These are phyloP conservation scores for Glareola pratincola DNA, from an alignment of 2,113 vertebrate genomes.

Conservation along the genomic window DNA sequence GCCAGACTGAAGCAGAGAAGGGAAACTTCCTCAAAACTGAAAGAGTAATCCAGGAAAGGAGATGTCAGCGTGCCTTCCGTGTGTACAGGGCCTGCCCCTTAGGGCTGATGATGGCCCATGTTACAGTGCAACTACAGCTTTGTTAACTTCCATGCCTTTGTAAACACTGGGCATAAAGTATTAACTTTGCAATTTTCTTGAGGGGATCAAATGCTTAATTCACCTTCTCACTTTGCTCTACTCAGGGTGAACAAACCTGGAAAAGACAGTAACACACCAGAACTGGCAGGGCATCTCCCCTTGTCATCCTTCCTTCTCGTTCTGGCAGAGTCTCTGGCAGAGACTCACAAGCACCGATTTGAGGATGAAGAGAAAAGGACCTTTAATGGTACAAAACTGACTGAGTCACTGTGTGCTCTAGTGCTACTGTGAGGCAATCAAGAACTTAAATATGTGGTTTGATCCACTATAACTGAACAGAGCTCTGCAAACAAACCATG, in stretches of 20 bases:
- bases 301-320: background rate
- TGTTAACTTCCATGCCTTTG: background rate
- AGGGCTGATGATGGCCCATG: background rate
- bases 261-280: background rate
- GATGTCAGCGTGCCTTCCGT: background rate
- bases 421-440: background rate
- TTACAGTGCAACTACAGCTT: background rate
- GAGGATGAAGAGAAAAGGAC: background rate
- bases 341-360: background rate
- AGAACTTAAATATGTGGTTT: fast-evolving
- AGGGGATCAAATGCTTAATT: background rate
- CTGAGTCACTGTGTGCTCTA: background rate
- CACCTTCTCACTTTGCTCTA: background rate
- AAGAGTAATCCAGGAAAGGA: background rate
- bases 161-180: background rate
- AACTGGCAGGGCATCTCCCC: background rate
- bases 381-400: background rate
- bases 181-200: background rate
- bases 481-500: background rate
- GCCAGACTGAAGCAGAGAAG: background rate
- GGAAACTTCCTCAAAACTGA: background rate
- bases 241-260: background rate
- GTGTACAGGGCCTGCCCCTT: background rate
- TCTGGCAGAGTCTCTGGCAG: background rate
- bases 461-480: background rate